Evolutionary conservation across 2,797 vertebrate genomes (phyloP).

Genomic region (Channa striata): DNA sequence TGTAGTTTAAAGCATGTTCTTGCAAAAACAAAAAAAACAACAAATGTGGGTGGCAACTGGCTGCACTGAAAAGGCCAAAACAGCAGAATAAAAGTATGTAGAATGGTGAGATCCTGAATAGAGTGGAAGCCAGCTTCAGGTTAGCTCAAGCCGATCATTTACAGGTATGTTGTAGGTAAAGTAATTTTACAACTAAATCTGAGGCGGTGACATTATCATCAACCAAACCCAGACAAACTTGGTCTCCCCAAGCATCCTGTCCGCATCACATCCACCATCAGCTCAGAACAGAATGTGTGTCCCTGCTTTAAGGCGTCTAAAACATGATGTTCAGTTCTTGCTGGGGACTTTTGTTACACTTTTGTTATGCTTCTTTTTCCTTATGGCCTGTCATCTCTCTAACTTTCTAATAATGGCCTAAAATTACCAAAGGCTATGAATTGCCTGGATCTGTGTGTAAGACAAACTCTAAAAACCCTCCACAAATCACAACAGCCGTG

Average conservation of each 20-base stretch:
- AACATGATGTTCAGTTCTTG: too few relatives aligned
- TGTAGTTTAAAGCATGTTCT: neutral
- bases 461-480: neutral
- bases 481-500: neutral
- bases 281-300: too few relatives aligned
- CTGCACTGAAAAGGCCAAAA: neutral
- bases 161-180: too few relatives aligned
- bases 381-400: constrained; percentile 13
- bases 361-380: neutral
- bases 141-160: neutral
- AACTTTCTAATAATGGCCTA: neutral
- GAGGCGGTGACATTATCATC: neutral
- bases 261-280: too few relatives aligned
- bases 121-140: neutral
- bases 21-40: neutral
- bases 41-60: neutral
- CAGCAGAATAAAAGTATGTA: neutral
- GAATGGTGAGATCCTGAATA: neutral
- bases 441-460: neutral
- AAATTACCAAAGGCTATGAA: neutral
- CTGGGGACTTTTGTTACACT: neutral
- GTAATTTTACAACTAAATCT: neutral
- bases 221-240: neutral
- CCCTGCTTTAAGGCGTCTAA: too few relatives aligned
- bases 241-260: too few relatives aligned